A percentile compares a stretch with the other conserved stretches of the same genome.
These are phyloP conservation scores for Eurypyga helias DNA, from an alignment of 2,113 vertebrate genomes.

Conservation along the genomic window DNA sequence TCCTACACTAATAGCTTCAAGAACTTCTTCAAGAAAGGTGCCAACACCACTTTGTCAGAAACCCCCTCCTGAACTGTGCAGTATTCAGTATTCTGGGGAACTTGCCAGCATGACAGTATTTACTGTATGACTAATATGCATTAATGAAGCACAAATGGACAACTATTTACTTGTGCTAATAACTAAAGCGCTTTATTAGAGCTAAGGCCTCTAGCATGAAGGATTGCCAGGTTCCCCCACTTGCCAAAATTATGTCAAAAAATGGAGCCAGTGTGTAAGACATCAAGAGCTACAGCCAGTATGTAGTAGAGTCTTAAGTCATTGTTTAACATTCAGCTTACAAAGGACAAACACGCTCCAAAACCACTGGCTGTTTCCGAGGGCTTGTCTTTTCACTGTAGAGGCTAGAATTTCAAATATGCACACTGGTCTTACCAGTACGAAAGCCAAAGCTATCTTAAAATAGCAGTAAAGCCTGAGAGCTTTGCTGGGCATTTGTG, in stretches of 20 bases:
- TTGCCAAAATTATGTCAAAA: slow-evolving; percentile 71
- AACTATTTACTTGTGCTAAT: slow-evolving; percentile 61
- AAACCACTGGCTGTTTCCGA: slow-evolving; percentile 35
- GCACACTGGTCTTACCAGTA: background rate
- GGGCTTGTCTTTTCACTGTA: slow-evolving; percentile 44
- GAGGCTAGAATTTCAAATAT: slow-evolving; percentile 46
- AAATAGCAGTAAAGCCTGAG: slow-evolving; percentile 46
- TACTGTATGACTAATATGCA: slow-evolving; percentile 52
- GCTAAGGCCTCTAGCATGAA: slow-evolving; percentile 44
- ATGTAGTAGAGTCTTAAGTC: slow-evolving; percentile 30
- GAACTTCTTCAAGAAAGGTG: slow-evolving; percentile 45
- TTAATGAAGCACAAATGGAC: slow-evolving; percentile 55
- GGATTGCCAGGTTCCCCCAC: slow-evolving; percentile 29
- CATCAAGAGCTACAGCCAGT: slow-evolving; percentile 36
- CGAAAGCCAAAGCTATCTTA: background rate
- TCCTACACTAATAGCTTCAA: background rate
- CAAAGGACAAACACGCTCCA: slow-evolving; percentile 36
- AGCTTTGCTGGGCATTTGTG: slow-evolving; percentile 11
- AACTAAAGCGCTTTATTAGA: slow-evolving; percentile 53
- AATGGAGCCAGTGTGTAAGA: slow-evolving; percentile 33
- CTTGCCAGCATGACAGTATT: slow-evolving; percentile 47
- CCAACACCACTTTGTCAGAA: slow-evolving; percentile 25
- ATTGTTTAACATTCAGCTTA: slow-evolving; percentile 51
- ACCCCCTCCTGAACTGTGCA: slow-evolving; percentile 22
- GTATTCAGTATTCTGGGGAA: slow-evolving; percentile 45